Percentiles rank a stretch among this genome's conserved stretches.
Evolutionary conservation across 2,797 vertebrate genomes (phyloP).

Genomic region (Crypturellus tataupa): DNA sequence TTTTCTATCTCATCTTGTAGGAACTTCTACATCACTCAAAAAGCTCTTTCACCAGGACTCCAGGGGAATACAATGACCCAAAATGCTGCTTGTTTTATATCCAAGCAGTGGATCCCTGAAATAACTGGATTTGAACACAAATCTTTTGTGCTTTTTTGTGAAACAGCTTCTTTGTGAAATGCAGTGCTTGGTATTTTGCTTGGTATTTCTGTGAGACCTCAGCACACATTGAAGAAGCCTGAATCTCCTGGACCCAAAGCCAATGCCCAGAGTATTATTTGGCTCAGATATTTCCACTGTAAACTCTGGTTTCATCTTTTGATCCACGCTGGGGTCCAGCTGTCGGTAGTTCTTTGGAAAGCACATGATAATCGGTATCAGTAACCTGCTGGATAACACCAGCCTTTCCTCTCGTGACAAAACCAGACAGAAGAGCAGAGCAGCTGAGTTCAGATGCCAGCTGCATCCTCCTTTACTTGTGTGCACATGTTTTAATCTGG

Average conservation of each 20-base stretch:
- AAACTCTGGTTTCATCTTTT: not conserved
- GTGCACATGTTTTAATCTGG: not conserved
- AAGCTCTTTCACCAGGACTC: not conserved
- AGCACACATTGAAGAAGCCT: not conserved
- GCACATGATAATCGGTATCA: not conserved
- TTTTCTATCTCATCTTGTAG: not conserved
- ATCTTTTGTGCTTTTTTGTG: not conserved
- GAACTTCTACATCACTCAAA: not conserved
- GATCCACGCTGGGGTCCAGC: not conserved
- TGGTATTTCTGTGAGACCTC: not conserved
- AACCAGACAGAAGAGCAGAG: not conserved
- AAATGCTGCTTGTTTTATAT: not conserved
- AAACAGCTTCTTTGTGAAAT: not conserved
- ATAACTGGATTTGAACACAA: not conserved
- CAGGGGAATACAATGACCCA: not conserved
- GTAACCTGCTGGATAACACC: not conserved
- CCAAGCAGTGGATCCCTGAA: not conserved
- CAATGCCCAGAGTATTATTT: not conserved
- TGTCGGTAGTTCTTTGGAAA: not conserved
- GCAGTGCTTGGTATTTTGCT: not conserved
- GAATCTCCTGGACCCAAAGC: not conserved
- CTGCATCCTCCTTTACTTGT: not conserved
- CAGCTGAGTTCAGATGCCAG: not conserved
- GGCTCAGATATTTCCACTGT: not conserved
- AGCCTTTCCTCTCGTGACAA: not conserved